Base-by-base conservation (phyloP, 2,113 vertebrate species). In the Orcinus orca region DNA sequence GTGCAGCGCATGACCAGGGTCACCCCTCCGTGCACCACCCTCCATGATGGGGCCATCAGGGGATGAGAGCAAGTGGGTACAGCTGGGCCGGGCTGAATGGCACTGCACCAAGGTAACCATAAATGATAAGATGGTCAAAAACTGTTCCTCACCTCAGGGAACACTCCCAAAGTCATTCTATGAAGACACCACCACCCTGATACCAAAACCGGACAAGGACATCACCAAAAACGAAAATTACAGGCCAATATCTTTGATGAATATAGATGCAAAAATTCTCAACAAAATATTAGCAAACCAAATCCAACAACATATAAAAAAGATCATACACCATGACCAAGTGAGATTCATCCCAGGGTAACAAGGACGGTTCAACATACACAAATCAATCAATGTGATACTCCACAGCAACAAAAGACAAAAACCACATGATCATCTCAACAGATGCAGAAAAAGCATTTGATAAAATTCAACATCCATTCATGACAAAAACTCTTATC, bases 131-230 rank as follows among this genome's bases (percentile, higher is more conserved):
- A 20, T 0, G 47, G 9, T 6, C 38, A 18, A 36, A 58, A 36
- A 17, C 80, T 0, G 50, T 26, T 85, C 74, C 98, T 98, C 98
- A 99, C 99, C 99, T 98, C 98, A n/a, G 47, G 74, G 31, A 77
- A 33, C 74, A 53, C 6, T n/a, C 18, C 31, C 74, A 77, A 7
- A 53, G 31, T n/a, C 20, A 53, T 47, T n/a, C 74, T 21, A n/a
- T 12, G 5, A 77, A 53, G 47, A 77, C 18, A 53, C 31, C 26
- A 76, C 18, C 73, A 76, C 47, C 44, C 2, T 33, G 73, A 76
- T 33, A 50, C 44, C 18, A 77, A 77, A 77, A 53, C 29, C 47
- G 21, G 74, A 53, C 17, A n/a, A 77, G 53, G 29, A 77, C 31
- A 77, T 10, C 33, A 53, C 33, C 31, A 33, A 33, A 77, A 77